Base-by-base conservation (phyloP, 2,113 vertebrate genomes). In the Isichthys henryi region DNA sequence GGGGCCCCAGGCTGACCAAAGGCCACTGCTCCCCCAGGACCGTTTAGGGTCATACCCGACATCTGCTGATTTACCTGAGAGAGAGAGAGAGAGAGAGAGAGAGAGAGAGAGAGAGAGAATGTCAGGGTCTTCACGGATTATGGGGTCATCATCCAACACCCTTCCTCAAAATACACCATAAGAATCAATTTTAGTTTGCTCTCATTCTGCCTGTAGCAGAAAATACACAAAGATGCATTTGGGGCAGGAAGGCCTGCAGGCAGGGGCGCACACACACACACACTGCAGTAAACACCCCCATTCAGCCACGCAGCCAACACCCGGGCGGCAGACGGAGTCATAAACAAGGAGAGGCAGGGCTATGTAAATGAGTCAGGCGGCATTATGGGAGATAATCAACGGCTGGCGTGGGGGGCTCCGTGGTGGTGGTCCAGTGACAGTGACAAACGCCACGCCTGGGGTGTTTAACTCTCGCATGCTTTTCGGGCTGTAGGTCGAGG, bases 21-120 rank as follows among this genome's bases (percentile, higher is more conserved):
- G 10, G 95, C 95, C 92, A 95, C 93, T 4, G 94, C 66, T 0
- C 91, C 93, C 90, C 88, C 94, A 23, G 94, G 93, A 6, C 95
- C 95, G 52, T 93, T 94, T 91, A 98, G 91, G 10, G 93, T 96
- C 96, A 99, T 95, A 80, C 96, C 96, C 15, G 98, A 96, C 97
- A 99, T 97, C 91, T 99, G 98, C 94, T 98, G 98, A 93, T 96
- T 98, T 97, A 99, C 95, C 98, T 99, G 95, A 27, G 90, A 82
- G 23, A 87, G 19, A 89, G 13, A 11, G 19, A 56, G 35, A 46
- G 21, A 77, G 35, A 17, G 27, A 83, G 11, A 77, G n/a, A 31
- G n/a, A 74, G 70, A 35, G 35, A 2, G 80, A 83, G 43, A 45
- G 45, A n/a, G 82, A 84, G 82, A 48, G 82, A 84, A 84, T 80